A percentile compares a stretch with the other conserved stretches of the same genome.
Evolutionary conservation across 2,797 vertebrate species (phyloP).

Genomic region (Adrianichthys oophorus): DNA sequence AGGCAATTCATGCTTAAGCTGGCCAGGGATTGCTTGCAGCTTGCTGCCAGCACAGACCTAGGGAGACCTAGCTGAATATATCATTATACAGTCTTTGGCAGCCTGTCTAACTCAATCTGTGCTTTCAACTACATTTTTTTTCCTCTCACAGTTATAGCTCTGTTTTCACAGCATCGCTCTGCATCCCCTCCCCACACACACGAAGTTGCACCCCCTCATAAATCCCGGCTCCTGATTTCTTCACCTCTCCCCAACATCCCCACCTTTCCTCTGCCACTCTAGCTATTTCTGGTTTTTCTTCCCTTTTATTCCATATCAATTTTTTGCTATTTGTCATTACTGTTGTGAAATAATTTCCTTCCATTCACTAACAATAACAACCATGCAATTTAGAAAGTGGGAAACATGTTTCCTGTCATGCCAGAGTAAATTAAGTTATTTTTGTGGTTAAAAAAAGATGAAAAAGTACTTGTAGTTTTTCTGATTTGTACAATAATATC

Average conservation of each 20-base stretch:
- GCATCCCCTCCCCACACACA: conserved; percentile 37
- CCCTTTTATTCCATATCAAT: background rate
- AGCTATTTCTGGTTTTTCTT: conserved; percentile 26
- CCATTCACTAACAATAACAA: conserved; percentile 17
- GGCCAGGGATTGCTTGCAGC: conserved; percentile 47
- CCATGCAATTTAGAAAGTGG: conserved; percentile 31
- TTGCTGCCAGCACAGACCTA: conserved; percentile 46
- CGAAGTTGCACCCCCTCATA: too few relatives aligned
- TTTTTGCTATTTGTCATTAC: background rate
- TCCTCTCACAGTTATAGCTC: conserved; percentile 29
- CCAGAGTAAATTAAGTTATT: conserved; percentile 27
- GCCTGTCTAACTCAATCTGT: conserved; percentile 64
- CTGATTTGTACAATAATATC: conserved; percentile 30
- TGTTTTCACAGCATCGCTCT: conserved; percentile 33
- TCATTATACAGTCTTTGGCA: conserved; percentile 60
- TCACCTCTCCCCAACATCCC: background rate
- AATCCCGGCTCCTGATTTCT: conserved; percentile 30
- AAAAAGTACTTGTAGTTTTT: conserved; percentile 30
- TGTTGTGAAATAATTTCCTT: conserved; percentile 28
- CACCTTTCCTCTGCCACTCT: conserved; percentile 23
- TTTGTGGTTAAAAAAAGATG: conserved; percentile 4
- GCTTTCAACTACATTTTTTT: conserved; percentile 39
- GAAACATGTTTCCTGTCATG: conserved; percentile 22
- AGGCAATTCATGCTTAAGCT: conserved; percentile 46
- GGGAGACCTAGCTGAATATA: conserved; percentile 53